Percentiles rank a stretch among this genome's conserved stretches.
Evolutionary conservation across 1,140 invertebrate species (phyloP).

Genomic region (Drosophila murphyi): DNA sequence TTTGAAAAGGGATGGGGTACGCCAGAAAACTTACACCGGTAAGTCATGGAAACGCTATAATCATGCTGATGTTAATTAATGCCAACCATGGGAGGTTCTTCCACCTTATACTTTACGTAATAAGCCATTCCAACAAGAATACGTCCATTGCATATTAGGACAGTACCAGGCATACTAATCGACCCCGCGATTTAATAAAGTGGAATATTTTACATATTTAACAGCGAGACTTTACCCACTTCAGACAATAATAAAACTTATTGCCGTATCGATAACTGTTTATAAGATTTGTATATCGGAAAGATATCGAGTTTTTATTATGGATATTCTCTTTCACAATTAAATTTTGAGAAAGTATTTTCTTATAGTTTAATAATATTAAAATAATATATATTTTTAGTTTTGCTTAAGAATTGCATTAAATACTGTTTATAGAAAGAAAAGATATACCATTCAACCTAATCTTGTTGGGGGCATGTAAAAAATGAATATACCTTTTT

Average conservation of each 20-base stretch:
- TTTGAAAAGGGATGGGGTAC: slow-evolving; percentile 99
- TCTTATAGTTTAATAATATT: neutral
- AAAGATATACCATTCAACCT: neutral
- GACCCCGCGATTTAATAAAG: neutral
- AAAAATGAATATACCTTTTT: neutral
- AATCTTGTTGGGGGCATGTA: neutral
- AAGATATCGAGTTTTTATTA: slow-evolving; percentile 17
- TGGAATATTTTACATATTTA: neutral
- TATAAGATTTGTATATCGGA: slow-evolving; percentile 10
- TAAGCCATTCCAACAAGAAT: neutral
- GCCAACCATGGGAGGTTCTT: slow-evolving; percentile 5
- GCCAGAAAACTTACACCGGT: slow-evolving; percentile 95
- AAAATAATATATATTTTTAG: neutral
- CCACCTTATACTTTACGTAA: slow-evolving; percentile 40
- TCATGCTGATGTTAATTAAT: neutral
- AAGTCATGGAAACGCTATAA: slow-evolving; percentile 53
- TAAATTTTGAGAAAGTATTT: neutral
- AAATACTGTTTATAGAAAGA: too few species aligned
- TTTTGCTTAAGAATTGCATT: neutral
- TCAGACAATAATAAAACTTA: slow-evolving; percentile 14
- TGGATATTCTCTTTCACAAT: slow-evolving; percentile 8
- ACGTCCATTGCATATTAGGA: neutral
- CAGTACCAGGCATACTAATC: neutral
- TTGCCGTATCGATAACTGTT: slow-evolving; percentile 17
- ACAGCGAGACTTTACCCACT: neutral